Evolutionary conservation across 1,140 invertebrate genomes (phyloP).

Genomic region (Doryteuthis pealeii): DNA sequence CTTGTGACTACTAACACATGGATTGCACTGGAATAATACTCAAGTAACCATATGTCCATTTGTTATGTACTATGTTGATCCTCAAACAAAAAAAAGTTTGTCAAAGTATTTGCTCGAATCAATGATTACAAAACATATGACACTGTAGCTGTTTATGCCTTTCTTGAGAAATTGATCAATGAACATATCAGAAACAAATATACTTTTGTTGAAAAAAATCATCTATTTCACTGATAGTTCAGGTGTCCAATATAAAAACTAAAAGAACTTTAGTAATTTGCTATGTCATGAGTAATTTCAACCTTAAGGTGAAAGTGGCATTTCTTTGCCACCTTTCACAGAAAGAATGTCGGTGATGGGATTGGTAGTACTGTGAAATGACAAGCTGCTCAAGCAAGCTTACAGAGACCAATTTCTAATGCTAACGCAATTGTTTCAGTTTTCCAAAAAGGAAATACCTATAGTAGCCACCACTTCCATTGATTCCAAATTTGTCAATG

Average conservation of each 20-base stretch:
- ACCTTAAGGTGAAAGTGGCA: neutral
- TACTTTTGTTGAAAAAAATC: neutral
- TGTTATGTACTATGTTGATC: neutral
- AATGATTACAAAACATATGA: neutral
- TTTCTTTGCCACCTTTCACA: neutral
- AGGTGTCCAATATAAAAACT: constrained; percentile 1
- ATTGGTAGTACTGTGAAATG: neutral
- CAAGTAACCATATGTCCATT: neutral
- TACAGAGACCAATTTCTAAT: neutral
- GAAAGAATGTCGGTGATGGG: neutral
- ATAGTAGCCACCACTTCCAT: neutral
- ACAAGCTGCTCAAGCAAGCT: neutral
- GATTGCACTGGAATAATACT: neutral
- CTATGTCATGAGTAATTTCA: neutral
- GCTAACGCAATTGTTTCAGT: neutral
- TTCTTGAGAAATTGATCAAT: neutral
- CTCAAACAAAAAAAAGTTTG: neutral
- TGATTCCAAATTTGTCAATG: neutral
- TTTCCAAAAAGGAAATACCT: neutral
- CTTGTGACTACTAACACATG: too few species aligned
- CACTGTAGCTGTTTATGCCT: neutral
- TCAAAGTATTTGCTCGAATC: neutral
- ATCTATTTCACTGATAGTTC: neutral
- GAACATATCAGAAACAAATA: neutral
- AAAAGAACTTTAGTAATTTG: neutral